A percentile compares a stretch with the other conserved stretches of the same genome.
Conservation (phyloP, 35 echinoderm and acorn worm genomes). For the Lytechinus pictus region DNA sequence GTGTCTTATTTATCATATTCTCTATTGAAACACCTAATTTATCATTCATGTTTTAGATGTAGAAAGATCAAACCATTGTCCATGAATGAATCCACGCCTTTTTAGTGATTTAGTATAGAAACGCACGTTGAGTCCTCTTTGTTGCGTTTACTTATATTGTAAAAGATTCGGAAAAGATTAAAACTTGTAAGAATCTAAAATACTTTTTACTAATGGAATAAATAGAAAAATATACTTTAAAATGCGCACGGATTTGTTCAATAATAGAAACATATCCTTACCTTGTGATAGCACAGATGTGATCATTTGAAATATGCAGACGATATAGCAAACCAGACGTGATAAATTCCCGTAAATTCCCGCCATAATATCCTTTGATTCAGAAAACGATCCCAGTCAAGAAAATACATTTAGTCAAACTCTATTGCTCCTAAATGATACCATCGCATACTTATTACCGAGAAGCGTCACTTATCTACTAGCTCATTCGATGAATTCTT, state of each 20-base stretch:
- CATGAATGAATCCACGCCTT: too few relatives aligned
- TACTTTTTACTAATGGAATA: too few relatives aligned
- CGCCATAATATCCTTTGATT: slow-evolving; percentile 17
- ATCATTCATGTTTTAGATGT: too few relatives aligned
- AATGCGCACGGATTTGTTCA: background rate
- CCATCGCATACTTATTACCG: background rate
- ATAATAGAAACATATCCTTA: background rate
- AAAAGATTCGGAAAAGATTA: too few relatives aligned
- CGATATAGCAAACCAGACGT: background rate
- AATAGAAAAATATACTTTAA: too few relatives aligned
- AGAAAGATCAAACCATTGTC: too few relatives aligned
- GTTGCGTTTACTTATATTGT: too few relatives aligned
- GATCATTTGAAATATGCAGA: background rate
- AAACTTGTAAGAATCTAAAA: too few relatives aligned
- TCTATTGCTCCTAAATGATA: background rate
- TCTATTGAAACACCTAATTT: too few relatives aligned
- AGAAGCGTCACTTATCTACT: background rate
- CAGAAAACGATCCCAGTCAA: background rate
- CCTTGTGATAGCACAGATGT: slow-evolving; percentile 3
- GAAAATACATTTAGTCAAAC: slow-evolving; percentile 31
- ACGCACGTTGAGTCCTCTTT: too few relatives aligned
- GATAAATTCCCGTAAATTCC: slow-evolving; percentile 37
- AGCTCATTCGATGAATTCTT: background rate
- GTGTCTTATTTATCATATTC: too few relatives aligned
- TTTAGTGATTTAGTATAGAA: too few relatives aligned